These are phyloP conservation scores for Malaclemys terrapin DNA, from an alignment of 2,113 vertebrate genomes.

Conservation along the genomic window DNA sequence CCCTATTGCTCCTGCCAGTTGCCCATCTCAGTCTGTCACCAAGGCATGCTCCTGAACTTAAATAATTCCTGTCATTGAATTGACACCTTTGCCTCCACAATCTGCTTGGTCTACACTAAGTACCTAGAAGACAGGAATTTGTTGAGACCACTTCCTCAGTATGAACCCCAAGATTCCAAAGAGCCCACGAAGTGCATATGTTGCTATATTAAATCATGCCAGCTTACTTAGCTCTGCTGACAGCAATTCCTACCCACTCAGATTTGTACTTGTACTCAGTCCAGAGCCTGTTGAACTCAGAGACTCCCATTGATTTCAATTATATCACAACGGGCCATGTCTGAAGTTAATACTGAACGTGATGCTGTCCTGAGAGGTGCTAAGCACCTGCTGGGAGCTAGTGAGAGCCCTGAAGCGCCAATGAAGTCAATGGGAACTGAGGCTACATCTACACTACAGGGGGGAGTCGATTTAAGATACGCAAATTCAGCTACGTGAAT, in stretches of 20 bases:
- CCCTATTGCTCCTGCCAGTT: constrained; percentile 13
- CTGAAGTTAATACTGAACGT: not conserved
- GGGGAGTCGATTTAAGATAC: no score
- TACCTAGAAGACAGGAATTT: not conserved
- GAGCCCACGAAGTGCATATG: not conserved
- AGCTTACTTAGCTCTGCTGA: not conserved
- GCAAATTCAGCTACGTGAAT: no score
- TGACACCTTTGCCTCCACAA: constrained; percentile 3
- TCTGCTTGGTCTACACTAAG: not conserved
- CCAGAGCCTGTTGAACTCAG: not conserved
- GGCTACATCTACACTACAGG: no score
- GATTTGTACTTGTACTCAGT: not conserved
- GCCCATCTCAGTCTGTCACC: not conserved
- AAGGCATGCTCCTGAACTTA: not conserved
- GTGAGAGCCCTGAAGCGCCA: not conserved
- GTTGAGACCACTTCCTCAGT: not conserved
- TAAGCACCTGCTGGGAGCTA: not conserved
- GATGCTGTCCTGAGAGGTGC: not conserved
- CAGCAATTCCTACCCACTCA: not conserved
- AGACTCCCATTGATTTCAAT: not conserved
- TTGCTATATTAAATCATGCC: not conserved
- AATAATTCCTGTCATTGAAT: not conserved
- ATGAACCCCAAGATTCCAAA: not conserved
- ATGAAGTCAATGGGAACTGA: not conserved
- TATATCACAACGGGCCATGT: not conserved